Percentiles rank a stretch among this genome's conserved stretches.
Conservation (phyloP, 2,888 invertebrate species). For the Scrobipalpa costella region DNA sequence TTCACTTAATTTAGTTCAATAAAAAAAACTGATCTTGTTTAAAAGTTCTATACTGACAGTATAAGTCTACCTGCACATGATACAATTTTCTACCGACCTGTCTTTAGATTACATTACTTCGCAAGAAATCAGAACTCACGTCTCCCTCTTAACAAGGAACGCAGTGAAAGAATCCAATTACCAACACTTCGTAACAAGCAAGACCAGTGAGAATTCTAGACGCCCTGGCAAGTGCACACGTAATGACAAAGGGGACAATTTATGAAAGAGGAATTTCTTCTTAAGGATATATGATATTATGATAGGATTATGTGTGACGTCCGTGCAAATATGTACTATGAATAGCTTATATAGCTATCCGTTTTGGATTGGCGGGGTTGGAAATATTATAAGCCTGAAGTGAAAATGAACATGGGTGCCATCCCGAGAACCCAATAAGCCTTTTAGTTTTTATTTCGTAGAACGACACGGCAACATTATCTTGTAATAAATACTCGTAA, state of each 20-base stretch:
- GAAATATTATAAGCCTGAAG: no score
- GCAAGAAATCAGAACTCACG: slow-evolving; percentile 8
- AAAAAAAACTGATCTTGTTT: neutral
- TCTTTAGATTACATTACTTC: neutral
- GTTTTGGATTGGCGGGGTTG: no score
- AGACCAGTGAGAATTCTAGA: slow-evolving; percentile 18
- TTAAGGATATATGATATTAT: neutral
- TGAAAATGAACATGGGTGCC: no score
- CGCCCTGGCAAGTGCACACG: slow-evolving; percentile 22
- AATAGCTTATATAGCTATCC: no score
- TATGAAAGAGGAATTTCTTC: slow-evolving; percentile 13
- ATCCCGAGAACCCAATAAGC: no score
- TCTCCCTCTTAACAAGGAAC: slow-evolving; percentile 9
- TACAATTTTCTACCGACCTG: neutral
- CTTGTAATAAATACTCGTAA: no score
- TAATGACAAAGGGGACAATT: slow-evolving; percentile 12
- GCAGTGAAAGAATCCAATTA: slow-evolving; percentile 22
- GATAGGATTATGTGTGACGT: neutral
- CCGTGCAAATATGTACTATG: neutral
- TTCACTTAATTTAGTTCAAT: no score
- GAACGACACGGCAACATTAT: no score
- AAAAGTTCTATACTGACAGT: neutral
- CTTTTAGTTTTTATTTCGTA: no score
- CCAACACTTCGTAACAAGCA: slow-evolving; percentile 20
- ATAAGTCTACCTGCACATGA: no score